These are phyloP conservation scores for Drosophila meridiana DNA, from an alignment of 2,888 invertebrate genomes.

Conservation along the genomic window DNA sequence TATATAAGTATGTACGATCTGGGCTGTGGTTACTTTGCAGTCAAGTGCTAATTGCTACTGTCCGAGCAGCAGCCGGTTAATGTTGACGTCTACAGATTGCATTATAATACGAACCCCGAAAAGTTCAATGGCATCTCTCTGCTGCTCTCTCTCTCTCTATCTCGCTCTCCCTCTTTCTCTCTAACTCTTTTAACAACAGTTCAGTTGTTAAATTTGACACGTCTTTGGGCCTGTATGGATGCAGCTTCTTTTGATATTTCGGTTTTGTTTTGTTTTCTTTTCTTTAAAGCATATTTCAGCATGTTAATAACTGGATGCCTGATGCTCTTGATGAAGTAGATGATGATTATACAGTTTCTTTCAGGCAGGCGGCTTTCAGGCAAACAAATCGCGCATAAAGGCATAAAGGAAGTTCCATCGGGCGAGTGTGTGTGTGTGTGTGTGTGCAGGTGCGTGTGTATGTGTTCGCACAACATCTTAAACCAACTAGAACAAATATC, in stretches of 20 bases:
- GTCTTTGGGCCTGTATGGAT: slow-evolving; percentile 18
- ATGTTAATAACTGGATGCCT: slow-evolving; percentile 53
- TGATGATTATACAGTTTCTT: slow-evolving; percentile 57
- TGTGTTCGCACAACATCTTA: slow-evolving; percentile 63
- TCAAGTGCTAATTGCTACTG: slow-evolving; percentile 63
- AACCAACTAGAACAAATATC: slow-evolving; percentile 80
- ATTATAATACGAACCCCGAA: slow-evolving; percentile 28
- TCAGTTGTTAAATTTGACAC: slow-evolving; percentile 52
- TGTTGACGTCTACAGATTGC: slow-evolving; percentile 38
- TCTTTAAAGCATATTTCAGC: slow-evolving; percentile 28
- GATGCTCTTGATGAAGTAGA: slow-evolving; percentile 17
- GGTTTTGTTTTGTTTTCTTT: not conserved
- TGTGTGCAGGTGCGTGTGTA: not conserved
- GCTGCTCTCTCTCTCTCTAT: not conserved
- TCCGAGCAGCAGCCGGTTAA: slow-evolving; percentile 43
- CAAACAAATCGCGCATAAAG: slow-evolving; percentile 51
- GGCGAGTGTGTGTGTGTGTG: not conserved
- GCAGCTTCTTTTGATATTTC: not conserved
- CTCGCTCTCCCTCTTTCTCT: not conserved
- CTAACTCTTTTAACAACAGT: not conserved
- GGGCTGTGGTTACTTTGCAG: slow-evolving; percentile 54
- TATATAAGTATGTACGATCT: slow-evolving; percentile 2
- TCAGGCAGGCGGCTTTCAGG: slow-evolving; percentile 18
- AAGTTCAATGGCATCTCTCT: slow-evolving; percentile 70
- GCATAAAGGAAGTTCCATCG: slow-evolving; percentile 37